These are phyloP conservation scores for Ptyas mucosa DNA, from an alignment of 2,113 vertebrate species.

Conservation along the genomic window DNA sequence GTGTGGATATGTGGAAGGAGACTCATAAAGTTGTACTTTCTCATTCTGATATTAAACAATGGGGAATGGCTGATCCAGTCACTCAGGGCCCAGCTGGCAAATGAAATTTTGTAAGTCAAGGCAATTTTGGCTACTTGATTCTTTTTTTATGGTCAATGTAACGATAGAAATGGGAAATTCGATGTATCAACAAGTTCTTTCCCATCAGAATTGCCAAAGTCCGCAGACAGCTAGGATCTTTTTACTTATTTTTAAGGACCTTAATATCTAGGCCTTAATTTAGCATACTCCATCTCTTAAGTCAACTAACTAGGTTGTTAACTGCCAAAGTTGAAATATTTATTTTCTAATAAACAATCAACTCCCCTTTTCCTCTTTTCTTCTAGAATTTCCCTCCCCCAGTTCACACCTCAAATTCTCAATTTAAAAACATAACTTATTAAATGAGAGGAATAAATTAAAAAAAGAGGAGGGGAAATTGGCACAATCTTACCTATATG, in stretches of 20 bases:
- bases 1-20: neutral
- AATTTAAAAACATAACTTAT: neutral
- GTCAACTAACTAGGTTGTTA: neutral
- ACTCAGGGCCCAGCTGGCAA: slow-evolving; percentile 38
- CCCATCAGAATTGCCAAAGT: rapidly evolving
- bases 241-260: neutral
- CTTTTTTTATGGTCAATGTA: slow-evolving; percentile 8
- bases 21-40: neutral
- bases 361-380: neutral
- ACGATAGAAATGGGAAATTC: neutral
- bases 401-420: neutral
- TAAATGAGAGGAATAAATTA: neutral
- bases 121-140: slow-evolving; percentile 46
- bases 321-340: neutral
- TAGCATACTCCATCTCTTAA: neutral
- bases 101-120: slow-evolving; percentile 13
- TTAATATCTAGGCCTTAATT: neutral
- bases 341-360: neutral
- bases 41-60: slow-evolving; percentile 40
- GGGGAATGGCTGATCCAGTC: slow-evolving; percentile 6
- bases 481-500: neutral
- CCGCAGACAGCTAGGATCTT: neutral
- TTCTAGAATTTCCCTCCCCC: neutral
- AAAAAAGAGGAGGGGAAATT: neutral
- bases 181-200: slow-evolving; percentile 23